phyloP scores from a whole-genome alignment of 2,797 vertebrate species.

The Phalanger gymnotis region DNA sequence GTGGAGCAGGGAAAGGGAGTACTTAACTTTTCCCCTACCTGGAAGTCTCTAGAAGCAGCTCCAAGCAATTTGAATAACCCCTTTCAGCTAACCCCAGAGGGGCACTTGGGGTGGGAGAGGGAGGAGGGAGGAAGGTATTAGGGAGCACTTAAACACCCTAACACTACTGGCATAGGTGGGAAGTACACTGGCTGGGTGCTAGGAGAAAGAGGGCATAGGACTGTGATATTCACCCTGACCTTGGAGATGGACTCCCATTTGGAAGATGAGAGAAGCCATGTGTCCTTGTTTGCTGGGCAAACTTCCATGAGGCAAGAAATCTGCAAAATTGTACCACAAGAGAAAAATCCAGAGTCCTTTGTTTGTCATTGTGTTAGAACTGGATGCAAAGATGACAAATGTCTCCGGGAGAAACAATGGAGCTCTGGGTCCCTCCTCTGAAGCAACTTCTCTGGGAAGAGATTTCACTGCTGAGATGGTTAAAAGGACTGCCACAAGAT shows the following conservation, averaged over 20 bases:
- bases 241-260: neutral
- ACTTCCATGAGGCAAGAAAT: neutral
- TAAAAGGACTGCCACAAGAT: neutral
- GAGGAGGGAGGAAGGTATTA: neutral
- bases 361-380: neutral
- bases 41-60: neutral
- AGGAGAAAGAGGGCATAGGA: neutral
- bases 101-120: neutral
- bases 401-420: neutral
- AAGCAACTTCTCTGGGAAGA: neutral
- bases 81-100: neutral
- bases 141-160: neutral
- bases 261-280: neutral
- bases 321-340: neutral
- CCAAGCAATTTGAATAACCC: neutral
- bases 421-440: neutral
- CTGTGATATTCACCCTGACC: neutral
- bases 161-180: neutral
- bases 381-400: neutral
- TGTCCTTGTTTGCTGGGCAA: neutral
- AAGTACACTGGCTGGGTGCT: neutral
- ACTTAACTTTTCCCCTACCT: neutral
- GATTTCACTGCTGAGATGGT: neutral
- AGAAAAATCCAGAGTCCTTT: neutral
- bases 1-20: neutral